Percentiles rank a stretch among this genome's conserved stretches.
Conservation (phyloP, 2,888 invertebrate genomes). For the Patella ulyssiponensis region DNA sequence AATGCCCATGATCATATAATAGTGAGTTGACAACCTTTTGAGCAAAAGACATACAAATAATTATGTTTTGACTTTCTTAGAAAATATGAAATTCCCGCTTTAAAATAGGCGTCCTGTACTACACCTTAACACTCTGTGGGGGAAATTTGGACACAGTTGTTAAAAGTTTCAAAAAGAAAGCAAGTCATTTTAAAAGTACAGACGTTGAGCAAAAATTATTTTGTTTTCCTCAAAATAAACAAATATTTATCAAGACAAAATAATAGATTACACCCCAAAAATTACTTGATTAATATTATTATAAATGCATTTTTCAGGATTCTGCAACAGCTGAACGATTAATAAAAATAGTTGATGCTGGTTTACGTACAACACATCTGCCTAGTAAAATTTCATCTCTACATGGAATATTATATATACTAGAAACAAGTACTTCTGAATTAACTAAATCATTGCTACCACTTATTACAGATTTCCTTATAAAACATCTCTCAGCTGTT, state of each 20-base stretch:
- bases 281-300: background rate
- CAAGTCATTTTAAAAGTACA: too few species aligned
- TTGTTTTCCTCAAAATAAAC: background rate
- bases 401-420: constrained; percentile 80
- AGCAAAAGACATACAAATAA: too few species aligned
- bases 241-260: background rate
- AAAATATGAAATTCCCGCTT: too few species aligned
- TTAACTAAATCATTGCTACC: constrained; percentile 66
- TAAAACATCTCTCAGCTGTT: constrained; percentile 66
- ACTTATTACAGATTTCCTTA: constrained; percentile 70
- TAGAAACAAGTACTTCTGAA: constrained; percentile 75
- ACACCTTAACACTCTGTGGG: too few species aligned
- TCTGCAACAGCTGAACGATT: constrained; percentile 77
- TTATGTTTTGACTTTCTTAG: too few species aligned
- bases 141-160: too few species aligned
- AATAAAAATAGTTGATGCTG: constrained; percentile 77
- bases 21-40: too few species aligned
- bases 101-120: too few species aligned
- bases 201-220: too few species aligned
- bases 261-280: too few species aligned
- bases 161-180: too few species aligned
- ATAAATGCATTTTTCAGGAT: constrained; percentile 61
- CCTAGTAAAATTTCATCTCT: constrained; percentile 78
- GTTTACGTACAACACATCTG: constrained; percentile 78
- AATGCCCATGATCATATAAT: too few species aligned